Evolutionary conservation across 2,113 vertebrate genomes (phyloP), one percentile per base, ranked within the genome.

Genomic region (Cottus gobio): DNA sequence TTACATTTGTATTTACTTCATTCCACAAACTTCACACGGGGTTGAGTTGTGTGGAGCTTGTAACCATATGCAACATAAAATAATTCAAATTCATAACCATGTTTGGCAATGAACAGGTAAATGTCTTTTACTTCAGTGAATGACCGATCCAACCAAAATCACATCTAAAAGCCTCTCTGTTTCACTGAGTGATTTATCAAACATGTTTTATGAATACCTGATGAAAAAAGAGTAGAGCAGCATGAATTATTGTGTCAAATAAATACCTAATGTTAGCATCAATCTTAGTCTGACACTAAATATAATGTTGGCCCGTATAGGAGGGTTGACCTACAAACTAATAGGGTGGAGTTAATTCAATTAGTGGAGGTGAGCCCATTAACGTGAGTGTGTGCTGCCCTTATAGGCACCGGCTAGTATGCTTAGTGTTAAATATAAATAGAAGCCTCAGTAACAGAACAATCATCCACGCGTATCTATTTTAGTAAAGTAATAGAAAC

Each of bases 301-400:
- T 71, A 71, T 88, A 85, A 78, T 67, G 70, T 39, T 7, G 46
- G 64, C 9, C 62, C 36, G 64, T n/a, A 72, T 8, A 5, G 64
- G 28, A 81, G 52, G 80, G 82, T 88, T 12, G 20, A 44, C 63
- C 73, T 24, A 48, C 72, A 37, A 58, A 67, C 62, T 86, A 88
- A 87, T 34, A 62, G 69, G 82, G 77, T 84, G 48, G 67, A 83
- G 85, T 88, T 89, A 89, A 92, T 84, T 88, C 20, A 83, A 31
- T 93, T 86, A 90, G 79, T 42, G 15, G 31, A 75, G 71, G 69
- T 91, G 85, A 77, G 50, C 18, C 5, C 56, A 50, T 77, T 89
- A 82, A 83, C 58, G 37, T 80, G 71, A 71, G 68, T 63, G 9
- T 34, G 61, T 80, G 74, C 74, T 50, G 36, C 64, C 36, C 34